Conservation (phyloP, 2,797 vertebrate species). For the Onychomys torridus region DNA sequence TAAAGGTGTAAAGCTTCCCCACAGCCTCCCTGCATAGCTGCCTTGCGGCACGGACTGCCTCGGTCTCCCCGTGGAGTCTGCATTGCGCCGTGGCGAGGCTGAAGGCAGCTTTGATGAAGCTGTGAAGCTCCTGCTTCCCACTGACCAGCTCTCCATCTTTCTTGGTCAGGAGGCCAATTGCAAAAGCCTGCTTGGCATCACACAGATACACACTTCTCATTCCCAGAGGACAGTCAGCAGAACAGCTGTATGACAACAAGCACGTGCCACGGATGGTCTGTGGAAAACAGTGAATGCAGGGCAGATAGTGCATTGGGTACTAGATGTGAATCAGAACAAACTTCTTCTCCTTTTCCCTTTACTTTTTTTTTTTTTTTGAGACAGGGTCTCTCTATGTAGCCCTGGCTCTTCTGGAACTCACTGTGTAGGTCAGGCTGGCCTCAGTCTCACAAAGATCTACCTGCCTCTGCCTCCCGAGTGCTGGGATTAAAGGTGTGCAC, state of each 20-base stretch:
- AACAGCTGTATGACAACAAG: slow-evolving; percentile 93
- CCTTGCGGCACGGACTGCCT: slow-evolving; percentile 66
- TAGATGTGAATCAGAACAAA: not conserved
- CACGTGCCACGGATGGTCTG: slow-evolving; percentile 94
- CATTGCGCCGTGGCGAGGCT: slow-evolving; percentile 90
- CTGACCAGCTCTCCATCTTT: slow-evolving; percentile 84
- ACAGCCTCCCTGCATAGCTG: slow-evolving; percentile 90
- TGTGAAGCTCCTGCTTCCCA: slow-evolving; percentile 96
- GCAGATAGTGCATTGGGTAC: not conserved
- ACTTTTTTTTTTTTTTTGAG: not conserved
- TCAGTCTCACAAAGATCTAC: not conserved
- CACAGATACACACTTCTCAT: slow-evolving; percentile 86
- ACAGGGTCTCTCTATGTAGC: not conserved
- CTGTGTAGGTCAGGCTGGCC: not conserved
- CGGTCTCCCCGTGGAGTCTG: slow-evolving; percentile 86
- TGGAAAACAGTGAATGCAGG: slow-evolving; percentile 41
- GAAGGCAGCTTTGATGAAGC: slow-evolving; percentile 94
- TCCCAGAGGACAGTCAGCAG: slow-evolving; percentile 87
- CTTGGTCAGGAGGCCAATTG: slow-evolving; percentile 93
- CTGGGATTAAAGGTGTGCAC: not conserved
- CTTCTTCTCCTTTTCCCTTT: too few relatives aligned
- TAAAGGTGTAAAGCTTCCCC: slow-evolving; percentile 89
- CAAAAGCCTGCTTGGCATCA: slow-evolving; percentile 93
- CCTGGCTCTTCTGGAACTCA: not conserved
- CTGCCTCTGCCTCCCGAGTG: not conserved